Percentiles rank a stretch among this genome's conserved stretches.
Evolutionary conservation across 1,140 invertebrate species (phyloP).

Genomic region (Sitodiplosis mosellana): DNA sequence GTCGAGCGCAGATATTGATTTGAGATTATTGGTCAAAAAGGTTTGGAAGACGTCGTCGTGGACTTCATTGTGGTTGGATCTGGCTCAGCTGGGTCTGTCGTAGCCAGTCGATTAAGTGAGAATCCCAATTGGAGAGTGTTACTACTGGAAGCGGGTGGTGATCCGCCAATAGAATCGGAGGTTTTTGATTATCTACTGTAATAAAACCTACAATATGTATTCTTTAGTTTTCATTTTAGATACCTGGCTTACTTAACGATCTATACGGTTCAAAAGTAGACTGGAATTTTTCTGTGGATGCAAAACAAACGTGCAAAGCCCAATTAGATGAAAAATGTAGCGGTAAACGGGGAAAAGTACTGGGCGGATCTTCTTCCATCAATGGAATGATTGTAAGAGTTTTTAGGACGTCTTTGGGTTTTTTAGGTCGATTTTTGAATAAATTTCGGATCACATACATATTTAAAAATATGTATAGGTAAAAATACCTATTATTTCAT

Average conservation of each 20-base stretch:
- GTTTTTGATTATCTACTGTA: slow-evolving; percentile 54
- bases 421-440: no score
- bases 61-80: slow-evolving; percentile 66
- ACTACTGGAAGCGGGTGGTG: slow-evolving; percentile 62
- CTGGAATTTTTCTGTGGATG: background rate
- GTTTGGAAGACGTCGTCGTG: no score
- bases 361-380: slow-evolving; percentile 66
- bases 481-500: no score
- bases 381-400: slow-evolving; percentile 87
- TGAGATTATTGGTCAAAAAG: no score
- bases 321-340: slow-evolving; percentile 54
- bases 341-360: slow-evolving; percentile 56
- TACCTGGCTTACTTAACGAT: slow-evolving; percentile 41
- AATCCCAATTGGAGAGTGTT: slow-evolving; percentile 47
- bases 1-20: no score
- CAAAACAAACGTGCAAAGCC: slow-evolving; percentile 28
- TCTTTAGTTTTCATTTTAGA: slow-evolving; percentile 43
- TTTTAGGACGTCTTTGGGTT: no score
- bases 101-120: slow-evolving; percentile 58
- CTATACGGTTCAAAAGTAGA: slow-evolving; percentile 29
- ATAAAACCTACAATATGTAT: slow-evolving; percentile 33
- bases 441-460: no score
- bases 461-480: no score
- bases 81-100: slow-evolving; percentile 63
- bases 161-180: slow-evolving; percentile 64